Percentiles rank a stretch among this genome's conserved stretches.
Conservation (phyloP, 2,113 vertebrate genomes). For the Pycnonotus jocosus region DNA sequence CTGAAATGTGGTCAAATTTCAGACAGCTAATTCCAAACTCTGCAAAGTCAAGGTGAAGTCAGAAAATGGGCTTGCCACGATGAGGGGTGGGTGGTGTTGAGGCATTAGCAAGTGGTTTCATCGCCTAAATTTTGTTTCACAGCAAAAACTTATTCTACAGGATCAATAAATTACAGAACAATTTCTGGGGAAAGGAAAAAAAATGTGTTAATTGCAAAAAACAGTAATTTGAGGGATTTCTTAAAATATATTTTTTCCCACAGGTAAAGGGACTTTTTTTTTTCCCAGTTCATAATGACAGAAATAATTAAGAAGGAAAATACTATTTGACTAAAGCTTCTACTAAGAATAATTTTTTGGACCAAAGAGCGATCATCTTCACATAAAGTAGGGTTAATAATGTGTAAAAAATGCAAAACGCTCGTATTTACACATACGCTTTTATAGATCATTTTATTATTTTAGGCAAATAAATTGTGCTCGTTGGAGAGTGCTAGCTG, state of each 20-base stretch:
- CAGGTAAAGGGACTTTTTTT: neutral
- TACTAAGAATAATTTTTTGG: neutral
- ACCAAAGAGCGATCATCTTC: neutral
- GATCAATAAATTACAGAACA: neutral
- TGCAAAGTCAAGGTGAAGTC: constrained; percentile 54
- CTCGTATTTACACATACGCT: neutral
- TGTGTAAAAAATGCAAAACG: neutral
- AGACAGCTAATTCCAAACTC: constrained; percentile 38
- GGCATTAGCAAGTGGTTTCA: neutral
- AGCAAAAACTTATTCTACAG: neutral
- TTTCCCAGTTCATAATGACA: neutral
- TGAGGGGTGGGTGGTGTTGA: neutral
- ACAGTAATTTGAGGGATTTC: neutral
- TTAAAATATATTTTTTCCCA: neutral
- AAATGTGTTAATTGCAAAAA: neutral
- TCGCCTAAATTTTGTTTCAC: neutral
- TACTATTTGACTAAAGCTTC: neutral
- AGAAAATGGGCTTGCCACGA: neutral
- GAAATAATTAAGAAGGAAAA: constrained; percentile 16
- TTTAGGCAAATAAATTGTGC: neutral
- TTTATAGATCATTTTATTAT: neutral
- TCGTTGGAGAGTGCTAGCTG: neutral
- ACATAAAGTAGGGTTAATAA: neutral
- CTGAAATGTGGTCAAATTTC: constrained; percentile 63
- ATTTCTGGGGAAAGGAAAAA: neutral